Percentiles rank a stretch among this genome's conserved stretches.
These are phyloP conservation scores for Perithous albicinctus DNA, from an alignment of 2,888 invertebrate genomes.

Conservation along the genomic window DNA sequence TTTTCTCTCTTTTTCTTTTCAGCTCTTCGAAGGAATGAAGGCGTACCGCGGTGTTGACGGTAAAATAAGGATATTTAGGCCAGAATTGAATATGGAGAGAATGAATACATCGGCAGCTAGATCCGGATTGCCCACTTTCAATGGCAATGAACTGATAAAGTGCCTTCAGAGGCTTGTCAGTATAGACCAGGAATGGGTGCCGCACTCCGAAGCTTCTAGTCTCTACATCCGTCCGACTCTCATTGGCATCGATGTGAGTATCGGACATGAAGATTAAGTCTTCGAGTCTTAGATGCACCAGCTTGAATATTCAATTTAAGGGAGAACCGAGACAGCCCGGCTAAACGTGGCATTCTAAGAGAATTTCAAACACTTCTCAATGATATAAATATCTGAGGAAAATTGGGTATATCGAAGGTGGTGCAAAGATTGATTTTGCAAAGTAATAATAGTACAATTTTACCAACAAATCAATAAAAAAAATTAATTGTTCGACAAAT, in stretches of 20 bases:
- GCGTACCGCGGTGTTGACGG: conserved; percentile 97
- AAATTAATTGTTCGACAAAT: too few species aligned
- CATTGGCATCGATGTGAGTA: conserved; percentile 97
- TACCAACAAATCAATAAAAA: too few species aligned
- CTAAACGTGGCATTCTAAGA: too few species aligned
- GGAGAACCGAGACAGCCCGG: too few species aligned
- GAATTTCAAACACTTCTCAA: too few species aligned
- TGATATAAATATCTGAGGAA: too few species aligned
- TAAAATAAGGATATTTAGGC: conserved; percentile 96
- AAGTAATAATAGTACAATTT: too few species aligned
- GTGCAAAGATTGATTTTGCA: too few species aligned
- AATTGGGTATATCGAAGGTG: too few species aligned
- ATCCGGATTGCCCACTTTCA: conserved; percentile 95
- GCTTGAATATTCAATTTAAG: too few species aligned
- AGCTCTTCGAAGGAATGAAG: conserved; percentile 99
- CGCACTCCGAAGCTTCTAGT: conserved; percentile 94
- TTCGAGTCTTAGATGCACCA: too few species aligned
- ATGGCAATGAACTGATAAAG: conserved; percentile 93
- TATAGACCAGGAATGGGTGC: conserved; percentile 99
- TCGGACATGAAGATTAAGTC: neutral
- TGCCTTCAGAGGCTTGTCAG: conserved; percentile 94
- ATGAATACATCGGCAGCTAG: conserved; percentile 95
- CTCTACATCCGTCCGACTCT: conserved; percentile 98
- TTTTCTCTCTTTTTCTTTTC: conserved; percentile 77
- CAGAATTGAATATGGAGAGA: conserved; percentile 97